A percentile compares a stretch with the other conserved stretches of the same genome.
phyloP scores from a whole-genome alignment of 2,888 invertebrate species.

The Lomographa bimaculata region DNA sequence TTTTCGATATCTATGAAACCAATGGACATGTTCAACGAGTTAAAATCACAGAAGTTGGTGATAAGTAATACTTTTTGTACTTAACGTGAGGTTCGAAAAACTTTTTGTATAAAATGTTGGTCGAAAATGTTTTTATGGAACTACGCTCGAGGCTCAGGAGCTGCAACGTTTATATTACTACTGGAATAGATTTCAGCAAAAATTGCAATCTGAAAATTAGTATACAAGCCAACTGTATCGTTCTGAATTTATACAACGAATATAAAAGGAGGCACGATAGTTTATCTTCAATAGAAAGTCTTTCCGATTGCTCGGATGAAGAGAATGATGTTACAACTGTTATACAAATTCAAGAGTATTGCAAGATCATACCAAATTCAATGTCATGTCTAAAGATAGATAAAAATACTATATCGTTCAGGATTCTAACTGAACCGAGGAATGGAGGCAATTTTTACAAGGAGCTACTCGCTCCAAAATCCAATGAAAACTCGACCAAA shows the following conservation, averaged over 20 bases:
- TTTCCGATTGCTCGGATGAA: conserved; percentile 74
- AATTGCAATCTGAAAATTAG: conserved; percentile 74
- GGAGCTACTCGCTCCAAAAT: conserved; percentile 54
- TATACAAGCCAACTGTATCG: conserved; percentile 72
- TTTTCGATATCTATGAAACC: conserved; percentile 86
- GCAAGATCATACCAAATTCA: conserved; percentile 75
- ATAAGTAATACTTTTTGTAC: conserved; percentile 50
- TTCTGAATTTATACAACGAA: conserved; percentile 67
- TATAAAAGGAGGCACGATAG: conserved; percentile 62
- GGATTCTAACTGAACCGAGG: conserved; percentile 73
- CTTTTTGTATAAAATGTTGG: conserved; percentile 60
- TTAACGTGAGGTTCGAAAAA: conserved; percentile 18
- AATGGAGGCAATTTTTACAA: conserved; percentile 74
- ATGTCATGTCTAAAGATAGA: conserved; percentile 78
- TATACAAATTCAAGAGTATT: conserved; percentile 68
- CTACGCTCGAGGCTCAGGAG: conserved; percentile 83
- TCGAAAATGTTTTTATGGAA: conserved; percentile 83
- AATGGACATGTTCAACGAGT: conserved; percentile 78
- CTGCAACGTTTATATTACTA: conserved; percentile 84
- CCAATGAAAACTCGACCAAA: conserved; percentile 34
- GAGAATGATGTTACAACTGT: conserved; percentile 58
- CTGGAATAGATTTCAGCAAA: conserved; percentile 66
- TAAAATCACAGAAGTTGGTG: conserved; percentile 55
- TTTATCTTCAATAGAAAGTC: conserved; percentile 73
- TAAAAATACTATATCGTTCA: conserved; percentile 71